Evolutionary conservation across 2,888 invertebrate genomes (phyloP), one percentile per base, ranked within the genome.

Genomic region (Drosophila mimetica): DNA sequence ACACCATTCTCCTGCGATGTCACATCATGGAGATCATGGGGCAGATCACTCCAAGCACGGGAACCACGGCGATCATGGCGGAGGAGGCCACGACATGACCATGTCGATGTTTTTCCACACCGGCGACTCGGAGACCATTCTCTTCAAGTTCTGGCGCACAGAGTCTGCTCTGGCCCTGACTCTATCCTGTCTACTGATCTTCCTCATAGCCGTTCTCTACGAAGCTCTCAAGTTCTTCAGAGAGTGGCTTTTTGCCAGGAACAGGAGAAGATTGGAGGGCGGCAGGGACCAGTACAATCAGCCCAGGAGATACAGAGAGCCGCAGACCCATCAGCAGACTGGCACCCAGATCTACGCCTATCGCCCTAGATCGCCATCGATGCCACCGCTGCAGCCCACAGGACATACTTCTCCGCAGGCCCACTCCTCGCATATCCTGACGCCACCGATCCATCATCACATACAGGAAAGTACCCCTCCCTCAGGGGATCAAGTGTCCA

Each of bases 181-280:
- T 0, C 2, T 74, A 2, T 77, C 84, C 36, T 87, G 83, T 18
- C 0, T 82, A 0, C 0, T 61, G 1, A 51, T 87, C 6, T 79
- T 84, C 18, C 2, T 85, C 8, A 42, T 87, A 2, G 84, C 76
- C 34, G 16, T 84, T 2, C 18, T 71, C 1, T 84, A 84, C 14
- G 84, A 84, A 50, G 83, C 50, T 0, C 51, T 84, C 0, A 84
- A 84, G 18, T 77, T 58, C 37, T 82, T 65, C 37, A 75, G 84
- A 0, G 64, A 76, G 1, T 87, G 71, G 75, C 54, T 84, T 1
- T 70, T 52, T 8, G 28, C 6, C 0, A 39, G 22, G 2, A 25
- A 41, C 8, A 57, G 22, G 2, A 39, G 37, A 1, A 72, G 86
- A 0, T 34, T 58, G 18, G 51, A 42, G n/a, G 81, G 67, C 4